These are phyloP conservation scores for Microctenopoma stevenorrisi DNA, from an alignment of 2,797 vertebrate genomes.

Conservation along the genomic window DNA sequence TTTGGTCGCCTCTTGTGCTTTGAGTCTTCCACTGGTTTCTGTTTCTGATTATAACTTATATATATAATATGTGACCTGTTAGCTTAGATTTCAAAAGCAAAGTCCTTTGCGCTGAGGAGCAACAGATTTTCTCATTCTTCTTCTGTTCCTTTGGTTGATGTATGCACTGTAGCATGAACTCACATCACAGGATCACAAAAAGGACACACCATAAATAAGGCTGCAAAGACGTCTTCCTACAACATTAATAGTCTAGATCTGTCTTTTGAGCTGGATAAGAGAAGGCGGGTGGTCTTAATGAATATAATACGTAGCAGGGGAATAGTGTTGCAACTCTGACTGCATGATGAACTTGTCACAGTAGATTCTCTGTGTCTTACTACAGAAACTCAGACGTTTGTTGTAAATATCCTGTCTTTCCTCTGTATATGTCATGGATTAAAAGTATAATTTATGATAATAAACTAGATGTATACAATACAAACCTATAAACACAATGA, in stretches of 20 bases:
- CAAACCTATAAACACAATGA: neutral
- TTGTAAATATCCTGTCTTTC: neutral
- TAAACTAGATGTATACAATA: neutral
- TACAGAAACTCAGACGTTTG: neutral
- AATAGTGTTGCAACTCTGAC: neutral
- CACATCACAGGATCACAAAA: conserved; percentile 2
- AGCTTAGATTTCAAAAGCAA: neutral
- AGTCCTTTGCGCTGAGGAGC: neutral
- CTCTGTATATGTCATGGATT: no score
- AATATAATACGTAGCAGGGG: neutral
- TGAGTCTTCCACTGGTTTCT: neutral
- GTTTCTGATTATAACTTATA: neutral
- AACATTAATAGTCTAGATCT: neutral
- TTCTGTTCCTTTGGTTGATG: conserved; percentile 4
- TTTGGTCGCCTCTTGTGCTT: neutral
- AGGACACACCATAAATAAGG: neutral
- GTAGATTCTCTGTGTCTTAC: neutral
- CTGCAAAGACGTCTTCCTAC: neutral
- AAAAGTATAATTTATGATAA: no score
- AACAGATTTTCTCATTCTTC: neutral
- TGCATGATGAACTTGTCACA: neutral
- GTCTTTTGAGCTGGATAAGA: neutral
- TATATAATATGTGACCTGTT: neutral
- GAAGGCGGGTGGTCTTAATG: neutral
- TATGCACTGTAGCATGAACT: neutral